Evolutionary conservation across 2,888 invertebrate species (phyloP), one percentile per base, ranked within the genome.

Genomic region (Lasioglossum calceatum): DNA sequence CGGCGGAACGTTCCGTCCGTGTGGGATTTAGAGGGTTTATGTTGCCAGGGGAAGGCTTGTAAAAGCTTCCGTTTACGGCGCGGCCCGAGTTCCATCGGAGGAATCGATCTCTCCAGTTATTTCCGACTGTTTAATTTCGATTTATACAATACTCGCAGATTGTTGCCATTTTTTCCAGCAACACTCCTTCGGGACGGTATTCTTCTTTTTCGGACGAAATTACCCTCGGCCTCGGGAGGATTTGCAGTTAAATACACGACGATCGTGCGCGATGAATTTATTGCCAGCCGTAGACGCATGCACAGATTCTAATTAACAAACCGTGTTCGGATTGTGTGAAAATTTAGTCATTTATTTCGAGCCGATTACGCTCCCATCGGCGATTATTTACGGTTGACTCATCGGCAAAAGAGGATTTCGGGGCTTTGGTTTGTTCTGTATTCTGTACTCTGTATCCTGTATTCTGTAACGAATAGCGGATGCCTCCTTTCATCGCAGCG

Each of bases 1-100:
- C 88, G 79, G 83, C 88, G 79, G 64, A 83, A 88, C 77, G 81
- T 82, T 86, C 70, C 82, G 81, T 86, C 87, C 83, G 78, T 80
- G 77, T 79, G 86, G 87, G 90, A 90, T 90, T 90, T 89, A 87
- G 80, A 80, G 79, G 89, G 87, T 90, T 89, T 90, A 89, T 77
- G 90, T 86, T 86, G 86, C 81, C 32, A 61, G 72, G 84, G 73
- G 84, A 86, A 81, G 84, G 80, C 80, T 85, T 85, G 81, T 82
- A 80, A 79, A 85, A 87, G 83, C 84, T 85, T 81, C 80, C 80
- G 85, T 78, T 82, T 86, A 86, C 81, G 84, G 71, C 58, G 54
- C 79, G 67, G 58, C 82, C 76, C 54, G 58, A 80, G 61, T 73
- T 79, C 79, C 77, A 42, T 71, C 42, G 71, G 70, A 82, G 75